phyloP scores from a whole-genome alignment of 2,797 vertebrate genomes.

The Neosalanx taihuensis region DNA sequence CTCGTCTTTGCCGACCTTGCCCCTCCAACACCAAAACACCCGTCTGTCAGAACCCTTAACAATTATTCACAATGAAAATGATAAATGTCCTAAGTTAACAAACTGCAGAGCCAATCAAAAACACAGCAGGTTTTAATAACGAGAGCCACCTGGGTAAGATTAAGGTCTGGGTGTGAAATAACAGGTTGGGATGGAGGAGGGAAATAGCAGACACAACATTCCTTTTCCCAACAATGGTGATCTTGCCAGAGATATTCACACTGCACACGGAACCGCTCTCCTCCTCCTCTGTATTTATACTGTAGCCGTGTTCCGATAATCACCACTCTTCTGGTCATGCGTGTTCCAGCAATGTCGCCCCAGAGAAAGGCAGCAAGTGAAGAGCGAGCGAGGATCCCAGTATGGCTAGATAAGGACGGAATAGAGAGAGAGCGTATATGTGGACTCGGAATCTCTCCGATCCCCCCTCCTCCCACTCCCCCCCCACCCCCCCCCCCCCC shows the following conservation, averaged over 20 bases:
- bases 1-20: background rate
- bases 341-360: slow-evolving; percentile 67
- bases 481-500: background rate
- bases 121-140: slow-evolving; percentile 78
- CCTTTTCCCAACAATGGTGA: slow-evolving; percentile 75
- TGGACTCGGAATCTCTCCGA: background rate
- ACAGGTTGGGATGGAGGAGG: slow-evolving; percentile 74
- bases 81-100: slow-evolving; percentile 72
- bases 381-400: slow-evolving; percentile 51
- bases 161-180: slow-evolving; percentile 80
- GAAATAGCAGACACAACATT: slow-evolving; percentile 81
- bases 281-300: slow-evolving; percentile 74
- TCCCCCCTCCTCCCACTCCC: background rate
- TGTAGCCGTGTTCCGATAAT: slow-evolving; percentile 74
- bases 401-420: slow-evolving; percentile 48
- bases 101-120: slow-evolving; percentile 73
- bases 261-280: slow-evolving; percentile 68
- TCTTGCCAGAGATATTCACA: slow-evolving; percentile 78
- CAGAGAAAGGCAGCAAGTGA: slow-evolving; percentile 62
- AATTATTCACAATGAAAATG: slow-evolving; percentile 76
- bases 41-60: slow-evolving; percentile 60
- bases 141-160: slow-evolving; percentile 77
- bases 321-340: slow-evolving; percentile 71
- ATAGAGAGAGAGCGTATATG: slow-evolving; percentile 6
- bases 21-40: slow-evolving; percentile 5